These are phyloP conservation scores for Gryllus bimaculatus DNA, from an alignment of 1,140 invertebrate genomes.

Conservation along the genomic window DNA sequence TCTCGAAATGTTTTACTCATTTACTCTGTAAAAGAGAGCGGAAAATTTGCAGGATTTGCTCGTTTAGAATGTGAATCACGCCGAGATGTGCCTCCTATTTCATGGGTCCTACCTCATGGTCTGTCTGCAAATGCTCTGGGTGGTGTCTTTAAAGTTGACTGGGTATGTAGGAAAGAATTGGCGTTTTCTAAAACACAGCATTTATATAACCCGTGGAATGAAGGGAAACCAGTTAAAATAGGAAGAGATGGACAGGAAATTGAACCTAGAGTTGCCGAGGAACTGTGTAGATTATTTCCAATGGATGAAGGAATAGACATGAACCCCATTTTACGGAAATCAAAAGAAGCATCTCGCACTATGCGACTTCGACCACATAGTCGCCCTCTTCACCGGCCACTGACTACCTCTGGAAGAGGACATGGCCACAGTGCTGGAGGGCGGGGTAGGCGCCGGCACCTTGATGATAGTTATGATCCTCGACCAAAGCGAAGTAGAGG, in stretches of 20 bases:
- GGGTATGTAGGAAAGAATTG: conserved; percentile 91
- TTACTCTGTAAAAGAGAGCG: conserved; percentile 96
- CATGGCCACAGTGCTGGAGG: conserved; percentile 32
- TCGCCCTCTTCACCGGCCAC: conserved; percentile 24
- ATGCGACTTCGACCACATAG: conserved; percentile 30
- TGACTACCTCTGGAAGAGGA: conserved; percentile 29
- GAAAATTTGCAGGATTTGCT: conserved; percentile 87
- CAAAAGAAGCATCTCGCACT: conserved; percentile 68
- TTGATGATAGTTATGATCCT: conserved; percentile 30
- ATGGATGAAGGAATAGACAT: conserved; percentile 89
- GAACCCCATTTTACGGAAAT: conserved; percentile 77
- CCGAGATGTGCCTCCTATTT: conserved; percentile 77
- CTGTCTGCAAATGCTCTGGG: conserved; percentile 85
- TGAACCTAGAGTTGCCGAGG: conserved; percentile 87
- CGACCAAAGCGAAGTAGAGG: conserved; percentile 33
- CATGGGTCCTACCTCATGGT: conserved; percentile 93
- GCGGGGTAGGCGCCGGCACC: conserved; percentile 41
- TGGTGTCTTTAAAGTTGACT: conserved; percentile 92
- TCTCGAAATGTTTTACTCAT: conserved; percentile 89
- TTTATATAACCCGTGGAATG: conserved; percentile 96
- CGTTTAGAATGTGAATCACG: conserved; percentile 77
- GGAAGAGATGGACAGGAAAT: conserved; percentile 97
- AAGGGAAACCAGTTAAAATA: conserved; percentile 97
- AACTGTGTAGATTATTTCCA: conserved; percentile 88
- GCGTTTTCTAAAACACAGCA: conserved; percentile 87